Evolutionary conservation across 2,888 invertebrate species (phyloP).

Genomic region (Eristalinus aeneus): DNA sequence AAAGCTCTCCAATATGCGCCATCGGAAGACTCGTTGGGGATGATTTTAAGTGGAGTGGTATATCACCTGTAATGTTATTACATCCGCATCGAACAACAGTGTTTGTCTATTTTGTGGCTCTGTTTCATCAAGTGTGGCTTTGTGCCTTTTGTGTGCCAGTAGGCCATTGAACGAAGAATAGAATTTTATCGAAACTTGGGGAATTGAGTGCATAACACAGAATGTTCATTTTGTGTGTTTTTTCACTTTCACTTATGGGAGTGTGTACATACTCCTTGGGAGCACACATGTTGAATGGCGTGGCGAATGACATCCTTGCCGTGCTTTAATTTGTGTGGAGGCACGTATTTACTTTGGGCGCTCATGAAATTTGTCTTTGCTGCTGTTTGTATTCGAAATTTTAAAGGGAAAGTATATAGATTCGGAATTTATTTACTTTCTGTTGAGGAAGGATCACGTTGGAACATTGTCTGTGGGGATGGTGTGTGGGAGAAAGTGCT

Average conservation of each 20-base stretch:
- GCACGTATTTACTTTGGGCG: not conserved
- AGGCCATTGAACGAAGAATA: conserved; percentile 24
- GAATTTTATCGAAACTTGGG: conserved; percentile 26
- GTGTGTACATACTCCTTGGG: conserved; percentile 6
- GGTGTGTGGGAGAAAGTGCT: not conserved
- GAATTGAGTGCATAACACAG: conserved; percentile 5
- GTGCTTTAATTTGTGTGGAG: not conserved
- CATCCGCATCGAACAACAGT: not conserved
- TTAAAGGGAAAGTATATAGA: not conserved
- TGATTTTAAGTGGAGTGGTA: conserved; percentile 8
- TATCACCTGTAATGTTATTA: not conserved
- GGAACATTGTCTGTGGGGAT: not conserved
- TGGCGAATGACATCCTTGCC: not conserved
- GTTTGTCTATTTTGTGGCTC: not conserved
- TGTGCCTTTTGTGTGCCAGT: conserved; percentile 45
- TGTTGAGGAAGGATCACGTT: not conserved
- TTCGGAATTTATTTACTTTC: not conserved
- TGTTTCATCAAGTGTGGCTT: conserved; percentile 37
- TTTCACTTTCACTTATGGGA: conserved; percentile 33
- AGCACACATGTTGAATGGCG: not conserved
- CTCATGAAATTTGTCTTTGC: not conserved
- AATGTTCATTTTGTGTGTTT: not conserved
- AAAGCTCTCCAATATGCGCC: not conserved
- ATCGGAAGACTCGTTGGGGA: not conserved
- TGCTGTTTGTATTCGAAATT: not conserved